Conservation (phyloP, 2,888 invertebrate genomes). For the Colletes collaris region DNA sequence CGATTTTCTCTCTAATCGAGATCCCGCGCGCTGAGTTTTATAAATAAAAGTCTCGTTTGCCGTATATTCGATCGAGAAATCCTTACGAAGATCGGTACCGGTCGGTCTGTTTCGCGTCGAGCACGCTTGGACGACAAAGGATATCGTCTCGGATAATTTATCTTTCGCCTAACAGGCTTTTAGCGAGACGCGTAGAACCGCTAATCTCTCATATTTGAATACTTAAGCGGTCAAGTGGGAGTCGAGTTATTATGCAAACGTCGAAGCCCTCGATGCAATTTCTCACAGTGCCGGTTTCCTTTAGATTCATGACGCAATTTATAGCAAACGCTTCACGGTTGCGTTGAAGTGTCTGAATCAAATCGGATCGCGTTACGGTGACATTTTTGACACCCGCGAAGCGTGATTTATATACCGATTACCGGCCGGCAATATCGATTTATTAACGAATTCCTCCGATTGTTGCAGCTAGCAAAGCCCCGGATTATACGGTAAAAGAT, state of each 20-base stretch:
- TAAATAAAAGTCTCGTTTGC: neutral
- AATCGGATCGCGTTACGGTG: neutral
- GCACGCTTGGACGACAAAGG: neutral
- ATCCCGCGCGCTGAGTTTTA: neutral
- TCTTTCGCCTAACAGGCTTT: neutral
- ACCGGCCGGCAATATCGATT: slow-evolving; percentile 8
- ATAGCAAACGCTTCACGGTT: slow-evolving; percentile 2
- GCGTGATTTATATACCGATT: slow-evolving; percentile 28
- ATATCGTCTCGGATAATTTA: slow-evolving; percentile 23
- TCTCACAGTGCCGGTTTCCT: slow-evolving; percentile 33
- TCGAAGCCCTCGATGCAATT: slow-evolving; percentile 31
- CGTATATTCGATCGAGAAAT: neutral
- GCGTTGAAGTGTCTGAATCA: slow-evolving; percentile 25
- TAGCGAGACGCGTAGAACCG: slow-evolving; percentile 3
- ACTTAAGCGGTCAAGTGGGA: slow-evolving; percentile 23
- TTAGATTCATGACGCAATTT: slow-evolving; percentile 45
- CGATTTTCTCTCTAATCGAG: slow-evolving; percentile 27
- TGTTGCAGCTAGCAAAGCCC: too few species aligned
- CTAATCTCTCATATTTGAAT: slow-evolving; percentile 27
- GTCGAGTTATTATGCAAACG: slow-evolving; percentile 36
- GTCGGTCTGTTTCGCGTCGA: neutral
- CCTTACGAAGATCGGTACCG: neutral
- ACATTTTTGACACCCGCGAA: slow-evolving; percentile 6
- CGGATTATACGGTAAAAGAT: too few species aligned
- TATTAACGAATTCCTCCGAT: too few species aligned